Base-by-base conservation (phyloP, 2,888 invertebrate genomes). In the Synanthedon tipuliformis region DNA sequence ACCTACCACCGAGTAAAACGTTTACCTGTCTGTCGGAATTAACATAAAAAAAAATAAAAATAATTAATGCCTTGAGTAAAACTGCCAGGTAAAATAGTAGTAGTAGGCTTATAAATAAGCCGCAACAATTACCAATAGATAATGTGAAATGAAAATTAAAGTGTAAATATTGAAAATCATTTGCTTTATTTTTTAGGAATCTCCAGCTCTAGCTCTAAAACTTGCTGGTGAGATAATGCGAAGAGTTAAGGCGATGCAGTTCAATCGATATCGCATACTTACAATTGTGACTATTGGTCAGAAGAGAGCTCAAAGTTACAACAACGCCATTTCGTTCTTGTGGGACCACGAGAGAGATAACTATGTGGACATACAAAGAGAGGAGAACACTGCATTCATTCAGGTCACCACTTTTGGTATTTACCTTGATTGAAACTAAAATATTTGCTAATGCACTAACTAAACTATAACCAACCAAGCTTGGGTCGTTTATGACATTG, bases 391-490 rank as follows among this genome's bases (percentile, higher is more conserved):
- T 0, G 71, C 71, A 4, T 80, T 81, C 41, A 66, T 86, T 50
- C 86, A 86, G 58, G 72, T 78, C 40, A 85, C 84, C 2, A 63
- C 71, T 1, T 82, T 87, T 61, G 84, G 75, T 3, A 52, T 82
- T 13, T 82, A 82, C 57, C 66, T 81, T 48, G 82, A 82, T 57
- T 82, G 34, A 34, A 34, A 34, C 34, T 34, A 23, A 23, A 23
- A 23, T 23, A 23, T 23, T 23, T 23, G 34, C 10, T 34, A 23
- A 23, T 10, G 34, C 34, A 34, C 34, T 34, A 34, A 34, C 34
- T 34, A 34, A 34, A 34, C 34, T 5, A 10, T 34, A 10, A 34
- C 1, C 8, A 34, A 34, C 34, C 2, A 2, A 1, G 1, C 7
- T 0, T 34, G 10, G 2, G 10, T 34, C 34, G 8, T 34, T 34